Evolutionary conservation across 2,888 invertebrate species (phyloP).

Genomic region (Drosophila neutralis): DNA sequence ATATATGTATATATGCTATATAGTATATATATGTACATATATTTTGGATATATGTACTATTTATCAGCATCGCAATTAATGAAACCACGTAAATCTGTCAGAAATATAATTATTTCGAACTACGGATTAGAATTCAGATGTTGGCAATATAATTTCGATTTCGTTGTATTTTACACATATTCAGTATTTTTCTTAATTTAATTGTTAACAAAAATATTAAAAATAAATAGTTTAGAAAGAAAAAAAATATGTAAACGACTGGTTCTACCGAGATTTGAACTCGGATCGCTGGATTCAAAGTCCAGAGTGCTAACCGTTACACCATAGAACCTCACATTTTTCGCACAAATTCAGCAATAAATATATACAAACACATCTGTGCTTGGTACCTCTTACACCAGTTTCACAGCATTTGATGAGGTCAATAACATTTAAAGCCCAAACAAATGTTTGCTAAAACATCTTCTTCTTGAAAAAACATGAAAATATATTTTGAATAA

Average conservation of each 20-base stretch:
- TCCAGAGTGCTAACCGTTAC: slow-evolving; percentile 84
- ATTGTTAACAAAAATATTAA: not conserved
- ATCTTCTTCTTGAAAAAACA: not conserved
- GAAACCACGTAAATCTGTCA: not conserved
- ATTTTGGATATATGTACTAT: not conserved
- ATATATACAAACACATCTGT: slow-evolving; percentile 1
- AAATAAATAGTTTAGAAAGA: not conserved
- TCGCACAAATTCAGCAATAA: not conserved
- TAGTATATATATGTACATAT: not conserved
- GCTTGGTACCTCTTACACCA: not conserved
- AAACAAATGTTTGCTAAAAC: not conserved
- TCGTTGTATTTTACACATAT: not conserved
- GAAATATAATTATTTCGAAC: not conserved
- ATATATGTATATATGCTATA: too few species aligned
- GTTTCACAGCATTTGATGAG: not conserved
- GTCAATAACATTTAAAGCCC: not conserved
- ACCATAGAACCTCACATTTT: slow-evolving; percentile 77
- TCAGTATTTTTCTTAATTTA: not conserved
- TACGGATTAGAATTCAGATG: not conserved
- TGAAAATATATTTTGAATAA: not conserved
- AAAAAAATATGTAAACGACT: slow-evolving; percentile 21
- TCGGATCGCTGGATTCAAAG: slow-evolving; percentile 85
- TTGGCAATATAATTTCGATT: not conserved
- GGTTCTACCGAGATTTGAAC: slow-evolving; percentile 85
- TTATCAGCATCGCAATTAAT: not conserved